phyloP scores from a whole-genome alignment of 2,113 vertebrate species.

The Gobius niger region DNA sequence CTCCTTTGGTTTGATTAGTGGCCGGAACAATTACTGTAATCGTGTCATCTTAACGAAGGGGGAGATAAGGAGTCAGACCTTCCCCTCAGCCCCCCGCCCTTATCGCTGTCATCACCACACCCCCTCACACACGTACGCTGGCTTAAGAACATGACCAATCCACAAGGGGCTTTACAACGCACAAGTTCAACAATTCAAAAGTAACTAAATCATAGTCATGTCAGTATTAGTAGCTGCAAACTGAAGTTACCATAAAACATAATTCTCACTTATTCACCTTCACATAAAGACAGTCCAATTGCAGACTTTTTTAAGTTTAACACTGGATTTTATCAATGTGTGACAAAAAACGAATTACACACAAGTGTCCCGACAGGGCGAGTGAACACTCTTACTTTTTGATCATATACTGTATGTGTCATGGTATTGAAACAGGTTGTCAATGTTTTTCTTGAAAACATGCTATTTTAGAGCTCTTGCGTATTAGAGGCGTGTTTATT shows the following conservation, averaged over 20 bases:
- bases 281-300: no score
- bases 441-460: not conserved
- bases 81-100: constrained; percentile 43
- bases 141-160: not conserved
- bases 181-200: no score
- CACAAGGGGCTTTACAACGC: no score
- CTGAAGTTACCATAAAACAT: no score
- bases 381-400: no score
- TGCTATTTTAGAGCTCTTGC: constrained; percentile 26
- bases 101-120: constrained; percentile 55
- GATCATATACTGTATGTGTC: not conserved
- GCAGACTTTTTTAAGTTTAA: no score
- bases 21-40: constrained; percentile 80
- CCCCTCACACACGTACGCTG: not conserved
- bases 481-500: constrained; percentile 14
- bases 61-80: constrained; percentile 68
- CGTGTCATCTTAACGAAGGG: constrained; percentile 75
- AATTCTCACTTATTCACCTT: no score
- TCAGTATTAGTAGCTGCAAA: no score
- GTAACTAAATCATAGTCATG: no score
- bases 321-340: no score
- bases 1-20: constrained; percentile 68
- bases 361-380: no score
- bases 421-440: constrained; percentile 2
- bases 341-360: no score